Base-by-base conservation (phyloP, 2,888 invertebrate genomes). In the Sarcophaga subvicina region DNA sequence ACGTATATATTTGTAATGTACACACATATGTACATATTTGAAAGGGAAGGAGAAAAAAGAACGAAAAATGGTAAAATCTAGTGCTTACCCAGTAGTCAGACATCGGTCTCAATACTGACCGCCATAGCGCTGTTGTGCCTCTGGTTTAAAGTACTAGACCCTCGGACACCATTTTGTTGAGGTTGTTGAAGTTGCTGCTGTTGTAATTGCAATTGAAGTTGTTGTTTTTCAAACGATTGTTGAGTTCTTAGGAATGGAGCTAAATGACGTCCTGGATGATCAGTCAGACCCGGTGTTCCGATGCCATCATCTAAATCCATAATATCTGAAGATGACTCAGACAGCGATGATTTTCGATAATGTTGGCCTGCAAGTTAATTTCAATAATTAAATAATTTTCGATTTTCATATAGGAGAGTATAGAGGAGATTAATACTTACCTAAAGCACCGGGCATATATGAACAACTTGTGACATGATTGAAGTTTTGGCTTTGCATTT, bases 401-500 rank as follows among this genome's bases (percentile, higher is more conserved):
- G 37, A 37, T 37, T 37, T 37, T 1, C 37, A 37, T 37, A 37
- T 37, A 37, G 37, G 37, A 37, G 37, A 37, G 8, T 37, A 37
- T 37, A 8, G 37, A 37, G 1, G 8, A 37, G 8, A 37, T 37
- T 8, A 8, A 37, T 3, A 54, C 94, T 95, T 94, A 95, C 97
- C 97, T 95, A 98, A 95, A 93, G 98, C 98, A 94, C 98, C 98
- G 93, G 98, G 98, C 94, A 98, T 96, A 95, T 98, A 98, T 91
- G 98, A 98, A 95, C 98, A 98, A 95, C 98, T 98, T 94, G 98
- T 98, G 94, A 98, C 98, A 94, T 98, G 98, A 95, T 98, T 98
- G 95, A 98, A 98, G 95, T 98, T 98, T 95, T 98, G 98, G 92
- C 98, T 98, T 95, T 99, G 98, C 98, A 98, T 98, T 95, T 99